These are phyloP conservation scores for Caerostris extrusa DNA, from an alignment of 1,140 invertebrate genomes.

Conservation along the genomic window DNA sequence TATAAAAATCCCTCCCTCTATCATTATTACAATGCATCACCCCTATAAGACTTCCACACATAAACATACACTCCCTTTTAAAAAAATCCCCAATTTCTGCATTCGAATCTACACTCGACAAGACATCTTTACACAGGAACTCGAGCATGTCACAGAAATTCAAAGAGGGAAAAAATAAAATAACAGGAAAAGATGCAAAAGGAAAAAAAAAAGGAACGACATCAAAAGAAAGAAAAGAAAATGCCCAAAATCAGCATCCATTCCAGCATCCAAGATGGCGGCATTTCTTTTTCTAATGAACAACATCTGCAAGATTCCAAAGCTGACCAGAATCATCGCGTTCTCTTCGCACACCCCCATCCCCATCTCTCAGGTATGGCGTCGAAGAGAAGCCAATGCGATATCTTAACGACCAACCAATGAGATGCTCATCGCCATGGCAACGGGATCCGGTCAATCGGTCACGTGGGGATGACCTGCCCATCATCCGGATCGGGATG, in stretches of 20 bases:
- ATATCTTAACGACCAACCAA: slow-evolving; percentile 75
- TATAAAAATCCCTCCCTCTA: neutral
- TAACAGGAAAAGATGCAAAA: neutral
- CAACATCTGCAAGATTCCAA: slow-evolving; percentile 63
- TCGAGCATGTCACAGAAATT: neutral
- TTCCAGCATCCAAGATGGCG: slow-evolving; percentile 60
- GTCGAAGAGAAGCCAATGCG: slow-evolving; percentile 66
- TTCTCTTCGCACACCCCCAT: neutral
- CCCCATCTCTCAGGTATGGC: slow-evolving; percentile 29
- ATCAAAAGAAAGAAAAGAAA: neutral
- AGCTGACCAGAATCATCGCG: slow-evolving; percentile 61
- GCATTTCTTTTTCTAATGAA: slow-evolving; percentile 74
- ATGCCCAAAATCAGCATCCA: slow-evolving; percentile 24
- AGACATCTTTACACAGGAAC: neutral
- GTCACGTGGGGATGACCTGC: slow-evolving; percentile 75
- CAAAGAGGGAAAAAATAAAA: neutral
- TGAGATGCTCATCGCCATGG: slow-evolving; percentile 71
- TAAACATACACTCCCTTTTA: neutral
- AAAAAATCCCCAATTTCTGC: neutral
- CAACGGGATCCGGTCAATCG: slow-evolving; percentile 77
- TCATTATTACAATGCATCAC: neutral
- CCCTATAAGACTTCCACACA: neutral
- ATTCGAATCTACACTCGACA: neutral
- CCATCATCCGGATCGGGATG: slow-evolving; percentile 59
- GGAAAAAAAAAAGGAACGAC: neutral